A percentile compares a stretch with the other conserved stretches of the same genome.
Evolutionary conservation across 2,113 vertebrate genomes (phyloP).

Genomic region (Prinia subflava): DNA sequence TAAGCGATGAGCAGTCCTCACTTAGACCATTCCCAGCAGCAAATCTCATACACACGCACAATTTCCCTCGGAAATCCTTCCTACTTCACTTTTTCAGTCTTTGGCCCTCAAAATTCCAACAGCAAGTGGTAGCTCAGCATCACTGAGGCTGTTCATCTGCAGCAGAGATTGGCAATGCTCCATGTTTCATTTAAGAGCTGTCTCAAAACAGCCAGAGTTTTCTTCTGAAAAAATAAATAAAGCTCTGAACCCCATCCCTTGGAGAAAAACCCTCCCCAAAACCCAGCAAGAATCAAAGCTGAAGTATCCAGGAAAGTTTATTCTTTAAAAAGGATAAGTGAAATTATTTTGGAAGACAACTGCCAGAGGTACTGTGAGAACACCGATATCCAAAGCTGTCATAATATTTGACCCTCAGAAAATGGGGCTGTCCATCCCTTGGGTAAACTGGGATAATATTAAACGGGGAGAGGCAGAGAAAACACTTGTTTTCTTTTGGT

Average conservation of each 20-base stretch:
- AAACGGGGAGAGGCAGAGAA: not conserved
- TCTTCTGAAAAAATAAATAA: conserved; percentile 31
- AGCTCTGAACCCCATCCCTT: not conserved
- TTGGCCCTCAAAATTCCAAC: not conserved
- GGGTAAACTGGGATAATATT: not conserved
- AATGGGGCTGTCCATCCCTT: not conserved
- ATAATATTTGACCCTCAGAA: conserved; percentile 46
- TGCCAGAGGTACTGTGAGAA: not conserved
- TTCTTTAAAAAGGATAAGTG: not conserved
- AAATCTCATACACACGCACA: not conserved
- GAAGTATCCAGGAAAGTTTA: not conserved
- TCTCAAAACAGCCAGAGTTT: not conserved
- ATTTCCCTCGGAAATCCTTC: not conserved
- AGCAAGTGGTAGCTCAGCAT: not conserved
- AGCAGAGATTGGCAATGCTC: not conserved
- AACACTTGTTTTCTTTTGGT: conserved; percentile 30
- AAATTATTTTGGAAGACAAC: conserved; percentile 39
- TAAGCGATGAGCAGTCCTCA: not conserved
- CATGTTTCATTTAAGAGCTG: not conserved
- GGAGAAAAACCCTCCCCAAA: not conserved
- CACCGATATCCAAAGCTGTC: conserved; percentile 18
- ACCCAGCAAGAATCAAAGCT: not conserved
- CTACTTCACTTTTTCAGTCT: not conserved
- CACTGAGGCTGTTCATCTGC: not conserved
- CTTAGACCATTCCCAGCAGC: not conserved